Base-by-base conservation (phyloP, 2,888 invertebrate genomes). In the Glomeris marginata region DNA sequence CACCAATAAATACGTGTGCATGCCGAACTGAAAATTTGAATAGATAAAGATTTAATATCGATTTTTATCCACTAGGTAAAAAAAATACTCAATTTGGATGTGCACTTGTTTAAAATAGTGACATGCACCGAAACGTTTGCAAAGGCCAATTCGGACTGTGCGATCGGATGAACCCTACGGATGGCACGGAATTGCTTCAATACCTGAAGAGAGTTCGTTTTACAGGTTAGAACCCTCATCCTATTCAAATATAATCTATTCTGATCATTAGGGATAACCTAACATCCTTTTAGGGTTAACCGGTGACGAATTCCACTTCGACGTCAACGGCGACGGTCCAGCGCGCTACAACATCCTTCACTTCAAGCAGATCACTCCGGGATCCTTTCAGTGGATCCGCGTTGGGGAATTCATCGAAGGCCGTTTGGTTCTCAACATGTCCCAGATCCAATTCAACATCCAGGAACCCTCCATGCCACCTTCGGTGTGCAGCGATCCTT, bases 261-360 rank as follows among this genome's bases (percentile, higher is more conserved):
- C 18, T 38, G 16, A 38, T 16, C 5, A 38, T 38, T 5, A 5
- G 4, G 15, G 40, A 18, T 18, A 38, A 38, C 2, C 4, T 20
- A 42, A n/a, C 6, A 6, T 50, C 40, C 44, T 55, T 58, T 2
- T 65, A 91, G 92, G 92, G 62, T 70, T 92, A 28, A 86, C 84
- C 58, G 85, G 85, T 0, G 88, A 91, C 66, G 76, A 80, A 62
- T 94, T 94, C 69, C 81, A 79, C 58, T 95, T 95, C 67, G 86
- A 91, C 66, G 73, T 70, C 52, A 84, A 86, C 59, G 91, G 92
- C 0, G 94, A 94, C 61, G 92, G 92, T 0, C 92, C 92, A 0
- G 88, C 92, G 0, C 75, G 92, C 40, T 95, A 95, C 73, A 86
- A 91, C 65, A 92, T 95, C 58, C 81, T 94, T 53, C 92, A 94